Evolutionary conservation across 1,140 invertebrate genomes (phyloP), one percentile per base, ranked within the genome.

Genomic region (Drosophila oshimai): DNA sequence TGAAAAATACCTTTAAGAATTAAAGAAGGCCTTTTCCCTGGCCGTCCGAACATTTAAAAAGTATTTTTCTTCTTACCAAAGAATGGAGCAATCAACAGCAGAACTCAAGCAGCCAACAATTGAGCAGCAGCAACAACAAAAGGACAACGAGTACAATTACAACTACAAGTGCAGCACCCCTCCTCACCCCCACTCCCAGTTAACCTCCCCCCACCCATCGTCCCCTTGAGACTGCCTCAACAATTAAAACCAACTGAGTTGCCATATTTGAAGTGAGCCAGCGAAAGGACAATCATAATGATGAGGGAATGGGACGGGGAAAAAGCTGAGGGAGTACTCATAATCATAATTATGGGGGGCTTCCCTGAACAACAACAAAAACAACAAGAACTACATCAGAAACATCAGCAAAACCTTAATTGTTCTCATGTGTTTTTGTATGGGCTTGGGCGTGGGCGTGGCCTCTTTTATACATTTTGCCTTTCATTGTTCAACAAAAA

Each of bases 161-260:
- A 83, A 62, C 60, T 68, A 75, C 39, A 81, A 65, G 61, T 65
- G 41, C 41, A 29, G 42, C 34, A 13, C 22, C 31, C 3, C 17
- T 18, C 46, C 41, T 12, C 26, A 37, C 57, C 31, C 33, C 29
- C 15, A 6, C n/a, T n/a, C n/a, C n/a, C n/a, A n/a, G n/a, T n/a
- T n/a, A n/a, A n/a, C n/a, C n/a, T 0, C 33, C 29, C 26, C 7
- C 10, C 17, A 20, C 41, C 31, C 26, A 18, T 55, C 31, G 4
- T 39, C 15, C 53, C 41, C 67, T 28, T 26, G 49, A 62, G 42
- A 57, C 34, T 57, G 37, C 31, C 55, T 55, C 65, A 83, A 80
- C 78, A 81, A 81, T 81, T 81, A 81, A 81, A 81, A 69, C 68
- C 62, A 83, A 81, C 78, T 51, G 78, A 81, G 78, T 81, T 81